phyloP scores from a whole-genome alignment of 1,140 invertebrate genomes.

The Pemphigus obesinymphae region DNA sequence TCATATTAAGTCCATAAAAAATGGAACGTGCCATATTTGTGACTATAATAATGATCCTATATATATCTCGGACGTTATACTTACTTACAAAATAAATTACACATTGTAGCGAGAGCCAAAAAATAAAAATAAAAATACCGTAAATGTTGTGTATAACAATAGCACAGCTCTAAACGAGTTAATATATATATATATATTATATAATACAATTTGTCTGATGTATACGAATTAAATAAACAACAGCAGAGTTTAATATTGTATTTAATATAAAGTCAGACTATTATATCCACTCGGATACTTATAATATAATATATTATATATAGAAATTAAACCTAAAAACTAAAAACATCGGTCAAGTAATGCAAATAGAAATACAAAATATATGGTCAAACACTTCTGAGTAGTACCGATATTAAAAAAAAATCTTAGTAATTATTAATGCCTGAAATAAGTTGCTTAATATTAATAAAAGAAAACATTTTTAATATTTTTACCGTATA shows the following conservation, averaged over 20 bases:
- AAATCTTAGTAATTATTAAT: neutral
- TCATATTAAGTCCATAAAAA: neutral
- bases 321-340: no score
- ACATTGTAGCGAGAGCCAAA: neutral
- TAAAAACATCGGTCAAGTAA: neutral
- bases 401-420: neutral
- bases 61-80: neutral
- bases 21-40: neutral
- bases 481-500: no score
- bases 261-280: neutral
- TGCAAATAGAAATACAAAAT: no score
- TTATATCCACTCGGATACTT: neutral
- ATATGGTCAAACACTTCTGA: neutral
- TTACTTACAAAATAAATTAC: neutral
- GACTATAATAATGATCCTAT: neutral
- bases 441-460: no score
- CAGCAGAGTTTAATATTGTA: neutral
- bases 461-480: no score
- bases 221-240: conserved; percentile 10
- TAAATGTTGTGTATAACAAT: neutral
- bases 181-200: no score
- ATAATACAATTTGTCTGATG: conserved; percentile 19
- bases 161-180: neutral
- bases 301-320: neutral
- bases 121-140: neutral